Evolutionary conservation across 1,140 invertebrate genomes (phyloP), one percentile per base, ranked within the genome.

Genomic region (Chlorops oryzae): DNA sequence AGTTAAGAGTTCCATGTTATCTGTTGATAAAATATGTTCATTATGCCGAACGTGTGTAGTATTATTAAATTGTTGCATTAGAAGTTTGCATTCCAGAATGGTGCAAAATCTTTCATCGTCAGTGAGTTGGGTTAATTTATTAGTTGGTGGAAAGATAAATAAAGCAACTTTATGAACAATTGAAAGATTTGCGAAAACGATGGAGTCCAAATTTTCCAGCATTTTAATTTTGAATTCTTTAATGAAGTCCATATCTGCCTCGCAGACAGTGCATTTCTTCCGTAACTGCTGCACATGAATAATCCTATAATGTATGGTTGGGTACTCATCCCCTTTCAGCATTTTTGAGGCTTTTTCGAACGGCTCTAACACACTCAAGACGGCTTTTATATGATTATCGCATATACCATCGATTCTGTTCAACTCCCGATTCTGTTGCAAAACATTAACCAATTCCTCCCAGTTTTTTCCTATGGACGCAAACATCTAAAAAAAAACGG

Each of bases 141-240:
- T 41, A 5, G 39, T 41, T 21, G 39, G 39, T 4, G 39, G 39
- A n/a, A 41, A 41, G 9, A 41, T 22, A 41, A 41, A 41, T 4
- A 41, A 41, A 20, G 39, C n/a, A n/a, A n/a, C n/a, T n/a, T n/a
- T n/a, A n/a, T n/a, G n/a, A n/a, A n/a, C n/a, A n/a, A n/a, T n/a
- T 5, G 17, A 12, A 41, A 41, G 21, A n/a, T 41, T 18, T n/a
- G 39, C 20, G 10, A 22, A 18, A 7, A 41, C 39, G 24, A 22
- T n/a, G 9, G 39, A 18, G 5, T 41, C 20, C 5, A 41, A 21
- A 41, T 22, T 18, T 5, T 9, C n/a, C 13, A 6, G 10, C 21
- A 41, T 10, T 7, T 10, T 41, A 7, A 6, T 22, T 21, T 41
- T 41, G 5, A 41, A 21, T 41, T 41, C 20, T 5, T 6, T 21